These are phyloP conservation scores for Lasius fuliginosus DNA, from an alignment of 2,888 invertebrate genomes.

Conservation along the genomic window DNA sequence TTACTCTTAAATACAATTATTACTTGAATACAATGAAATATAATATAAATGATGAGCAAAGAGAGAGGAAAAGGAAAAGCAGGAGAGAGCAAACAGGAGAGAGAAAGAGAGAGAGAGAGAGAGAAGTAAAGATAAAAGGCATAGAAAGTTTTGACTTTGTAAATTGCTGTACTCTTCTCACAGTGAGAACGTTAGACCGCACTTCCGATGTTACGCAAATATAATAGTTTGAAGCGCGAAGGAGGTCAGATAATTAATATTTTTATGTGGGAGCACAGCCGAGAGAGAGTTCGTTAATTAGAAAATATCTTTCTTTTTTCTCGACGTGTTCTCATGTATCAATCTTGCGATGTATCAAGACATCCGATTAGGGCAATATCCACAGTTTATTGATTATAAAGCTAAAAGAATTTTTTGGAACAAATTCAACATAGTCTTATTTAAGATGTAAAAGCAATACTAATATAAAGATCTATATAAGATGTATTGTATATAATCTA, in stretches of 20 bases:
- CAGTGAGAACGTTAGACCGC: background rate
- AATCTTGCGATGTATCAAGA: background rate
- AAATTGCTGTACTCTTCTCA: background rate
- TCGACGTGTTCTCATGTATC: background rate
- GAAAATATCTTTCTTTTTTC: background rate
- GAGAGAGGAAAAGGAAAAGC: no score
- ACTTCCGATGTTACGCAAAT: conserved; percentile 17
- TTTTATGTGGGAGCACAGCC: background rate
- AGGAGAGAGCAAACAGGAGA: background rate
- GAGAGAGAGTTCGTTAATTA: background rate
- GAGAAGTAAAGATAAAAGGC: background rate
- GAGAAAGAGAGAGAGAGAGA: background rate
- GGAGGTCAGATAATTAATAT: conserved; percentile 14
- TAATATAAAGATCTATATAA: background rate
- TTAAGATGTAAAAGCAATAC: background rate
- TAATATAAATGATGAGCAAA: no score
- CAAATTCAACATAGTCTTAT: background rate
- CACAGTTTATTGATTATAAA: background rate
- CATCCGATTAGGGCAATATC: background rate
- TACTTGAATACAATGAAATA: no score
- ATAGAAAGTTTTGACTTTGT: background rate
- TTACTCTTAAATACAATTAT: background rate
- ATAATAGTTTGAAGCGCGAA: background rate
- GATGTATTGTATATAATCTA: background rate
- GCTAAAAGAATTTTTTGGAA: background rate